phyloP scores from a whole-genome alignment of 2,113 vertebrate genomes.

The Raja brachyura region DNA sequence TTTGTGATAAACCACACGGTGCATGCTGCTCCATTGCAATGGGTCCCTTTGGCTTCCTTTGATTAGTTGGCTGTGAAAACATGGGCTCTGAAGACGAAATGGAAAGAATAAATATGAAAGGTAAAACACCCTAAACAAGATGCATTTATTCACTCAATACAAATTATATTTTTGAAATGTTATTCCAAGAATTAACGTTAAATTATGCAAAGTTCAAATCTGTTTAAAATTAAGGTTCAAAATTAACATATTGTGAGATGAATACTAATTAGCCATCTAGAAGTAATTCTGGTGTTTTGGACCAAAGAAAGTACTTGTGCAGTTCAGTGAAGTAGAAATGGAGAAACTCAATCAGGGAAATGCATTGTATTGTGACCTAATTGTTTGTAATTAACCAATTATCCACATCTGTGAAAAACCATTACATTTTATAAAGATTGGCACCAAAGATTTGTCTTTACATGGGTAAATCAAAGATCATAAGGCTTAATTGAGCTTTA shows the following conservation, averaged over 20 bases:
- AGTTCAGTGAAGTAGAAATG: conserved; percentile 18
- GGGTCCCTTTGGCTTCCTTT: neutral
- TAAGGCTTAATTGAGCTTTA: neutral
- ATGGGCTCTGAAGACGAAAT: neutral
- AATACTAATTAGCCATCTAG: neutral
- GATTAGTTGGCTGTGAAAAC: neutral
- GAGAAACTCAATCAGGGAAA: conserved; percentile 4
- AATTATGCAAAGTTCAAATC: conserved; percentile 34
- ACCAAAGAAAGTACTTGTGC: conserved; percentile 17
- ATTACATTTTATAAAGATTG: conserved; percentile 16
- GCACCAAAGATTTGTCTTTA: neutral
- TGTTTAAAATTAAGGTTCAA: conserved; percentile 32
- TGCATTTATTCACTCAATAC: conserved; percentile 30
- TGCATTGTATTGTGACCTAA: conserved; percentile 12
- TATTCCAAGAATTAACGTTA: conserved; percentile 17
- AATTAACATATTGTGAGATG: conserved; percentile 1
- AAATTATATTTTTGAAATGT: neutral
- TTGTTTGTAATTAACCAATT: conserved; percentile 35
- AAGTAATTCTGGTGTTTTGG: neutral
- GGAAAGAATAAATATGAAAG: neutral
- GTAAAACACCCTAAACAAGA: neutral
- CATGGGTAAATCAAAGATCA: neutral
- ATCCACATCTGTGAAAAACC: conserved; percentile 8
- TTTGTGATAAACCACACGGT: neutral
- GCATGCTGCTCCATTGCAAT: neutral